A percentile compares a stretch with the other conserved stretches of the same genome.
These are phyloP conservation scores for Candidula unifasciata DNA, from an alignment of 2,888 invertebrate species.

Conservation along the genomic window DNA sequence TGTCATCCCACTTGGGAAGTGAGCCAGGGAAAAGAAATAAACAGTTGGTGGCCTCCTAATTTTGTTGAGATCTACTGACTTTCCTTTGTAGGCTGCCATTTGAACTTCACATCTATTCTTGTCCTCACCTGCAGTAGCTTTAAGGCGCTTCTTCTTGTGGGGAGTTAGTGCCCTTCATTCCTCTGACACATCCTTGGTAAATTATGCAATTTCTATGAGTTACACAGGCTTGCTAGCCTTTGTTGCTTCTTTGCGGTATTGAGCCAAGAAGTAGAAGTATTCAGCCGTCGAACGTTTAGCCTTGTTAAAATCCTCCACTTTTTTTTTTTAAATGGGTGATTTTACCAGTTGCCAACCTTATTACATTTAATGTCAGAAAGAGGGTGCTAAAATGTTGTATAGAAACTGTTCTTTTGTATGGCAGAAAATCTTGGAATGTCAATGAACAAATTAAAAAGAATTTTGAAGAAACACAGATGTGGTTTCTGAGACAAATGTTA, in stretches of 20 bases:
- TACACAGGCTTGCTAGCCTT: constrained; percentile 72
- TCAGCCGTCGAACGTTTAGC: constrained; percentile 77
- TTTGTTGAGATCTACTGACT: constrained; percentile 84
- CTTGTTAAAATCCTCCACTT: constrained; percentile 69
- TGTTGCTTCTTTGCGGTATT: constrained; percentile 75
- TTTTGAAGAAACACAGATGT: too few relatives aligned
- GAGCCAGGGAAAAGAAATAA: constrained; percentile 87
- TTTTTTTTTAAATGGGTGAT: constrained; percentile 53
- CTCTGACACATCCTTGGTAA: constrained; percentile 77
- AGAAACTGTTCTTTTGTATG: too few relatives aligned
- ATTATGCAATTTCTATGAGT: constrained; percentile 77
- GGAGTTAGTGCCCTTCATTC: constrained; percentile 77
- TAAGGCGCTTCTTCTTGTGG: constrained; percentile 75
- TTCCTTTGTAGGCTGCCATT: constrained; percentile 67
- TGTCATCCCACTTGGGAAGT: constrained; percentile 67
- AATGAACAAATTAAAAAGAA: too few relatives aligned
- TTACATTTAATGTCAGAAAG: too few relatives aligned
- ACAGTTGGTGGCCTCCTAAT: constrained; percentile 94
- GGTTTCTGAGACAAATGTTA: too few relatives aligned
- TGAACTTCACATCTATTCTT: constrained; percentile 77
- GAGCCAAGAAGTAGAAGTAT: constrained; percentile 76
- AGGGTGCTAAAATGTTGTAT: too few relatives aligned
- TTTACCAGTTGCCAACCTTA: constrained; percentile 55
- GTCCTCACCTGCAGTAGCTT: constrained; percentile 76
- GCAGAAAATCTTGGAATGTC: too few relatives aligned